Evolutionary conservation across 2,113 vertebrate species (phyloP).

Genomic region (Chaenogobius annularis): DNA sequence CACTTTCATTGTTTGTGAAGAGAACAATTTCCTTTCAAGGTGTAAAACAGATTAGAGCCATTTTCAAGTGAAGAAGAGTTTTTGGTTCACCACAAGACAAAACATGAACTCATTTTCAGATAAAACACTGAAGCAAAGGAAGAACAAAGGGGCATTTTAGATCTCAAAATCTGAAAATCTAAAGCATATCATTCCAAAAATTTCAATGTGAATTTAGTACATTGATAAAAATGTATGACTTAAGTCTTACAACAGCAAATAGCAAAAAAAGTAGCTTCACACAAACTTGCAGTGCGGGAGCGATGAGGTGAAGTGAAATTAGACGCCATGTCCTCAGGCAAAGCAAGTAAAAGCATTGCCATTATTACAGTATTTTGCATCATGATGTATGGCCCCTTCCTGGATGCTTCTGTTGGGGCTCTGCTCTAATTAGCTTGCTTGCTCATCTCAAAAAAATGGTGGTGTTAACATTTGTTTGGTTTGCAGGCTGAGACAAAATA

Average conservation of each 20-base stretch:
- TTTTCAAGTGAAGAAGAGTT: not conserved
- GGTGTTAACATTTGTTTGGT: constrained; percentile 14
- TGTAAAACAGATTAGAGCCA: not conserved
- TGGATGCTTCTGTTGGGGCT: constrained; percentile 23
- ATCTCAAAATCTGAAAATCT: not conserved
- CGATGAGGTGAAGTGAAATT: constrained; percentile 13
- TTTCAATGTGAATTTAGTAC: not conserved
- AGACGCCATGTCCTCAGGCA: constrained; percentile 26
- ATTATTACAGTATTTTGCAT: constrained; percentile 66
- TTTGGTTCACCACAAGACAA: not conserved
- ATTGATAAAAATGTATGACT: constrained; percentile 23
- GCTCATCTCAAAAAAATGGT: constrained; percentile 4
- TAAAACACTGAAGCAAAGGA: not conserved
- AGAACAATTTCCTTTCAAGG: not conserved
- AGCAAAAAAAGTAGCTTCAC: not conserved
- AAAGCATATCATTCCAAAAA: not conserved
- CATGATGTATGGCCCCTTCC: constrained; percentile 41
- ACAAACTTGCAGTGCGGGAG: constrained; percentile 1
- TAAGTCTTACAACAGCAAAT: constrained; percentile 22
- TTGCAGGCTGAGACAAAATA: constrained; percentile 8
- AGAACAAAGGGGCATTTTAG: not conserved
- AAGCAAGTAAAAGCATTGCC: constrained; percentile 8
- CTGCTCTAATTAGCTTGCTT: constrained; percentile 39
- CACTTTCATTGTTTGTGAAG: not conserved
- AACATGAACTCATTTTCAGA: not conserved